phyloP scores from a whole-genome alignment of 2,797 vertebrate genomes.

The Chaenodraco wilsoni region DNA sequence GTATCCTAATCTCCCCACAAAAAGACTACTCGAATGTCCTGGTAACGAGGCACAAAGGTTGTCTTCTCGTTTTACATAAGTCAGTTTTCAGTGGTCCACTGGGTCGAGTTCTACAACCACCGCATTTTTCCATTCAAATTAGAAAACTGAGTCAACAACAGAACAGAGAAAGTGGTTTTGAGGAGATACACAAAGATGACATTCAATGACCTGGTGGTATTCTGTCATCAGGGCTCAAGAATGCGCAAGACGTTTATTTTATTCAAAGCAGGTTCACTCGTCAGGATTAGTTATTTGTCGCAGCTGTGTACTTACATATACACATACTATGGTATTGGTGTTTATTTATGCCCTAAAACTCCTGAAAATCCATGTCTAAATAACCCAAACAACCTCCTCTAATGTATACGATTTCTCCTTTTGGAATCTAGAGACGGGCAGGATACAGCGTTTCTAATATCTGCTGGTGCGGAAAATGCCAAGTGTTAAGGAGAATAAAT shows the following conservation, averaged over 20 bases:
- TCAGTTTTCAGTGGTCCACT: slow-evolving; percentile 7
- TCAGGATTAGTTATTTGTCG: background rate
- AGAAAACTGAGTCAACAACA: slow-evolving; percentile 1
- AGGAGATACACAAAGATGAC: slow-evolving; percentile 19
- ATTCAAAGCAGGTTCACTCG: slow-evolving; percentile 15
- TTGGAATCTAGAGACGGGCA: slow-evolving; percentile 21
- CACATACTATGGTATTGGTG: slow-evolving; percentile 8
- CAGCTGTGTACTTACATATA: slow-evolving; percentile 17
- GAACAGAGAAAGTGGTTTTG: background rate
- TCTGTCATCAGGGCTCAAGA: slow-evolving; percentile 14
- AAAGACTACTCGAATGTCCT: slow-evolving; percentile 42
- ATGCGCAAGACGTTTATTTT: slow-evolving; percentile 9
- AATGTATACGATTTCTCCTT: slow-evolving; percentile 46
- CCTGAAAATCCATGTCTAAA: slow-evolving; percentile 40
- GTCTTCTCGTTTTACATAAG: slow-evolving; percentile 56
- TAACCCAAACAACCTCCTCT: slow-evolving; percentile 40
- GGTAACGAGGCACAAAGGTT: slow-evolving; percentile 47
- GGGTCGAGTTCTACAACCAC: slow-evolving; percentile 23
- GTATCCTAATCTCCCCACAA: slow-evolving; percentile 48
- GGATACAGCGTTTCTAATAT: slow-evolving; percentile 33
- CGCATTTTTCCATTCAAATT: slow-evolving; percentile 34
- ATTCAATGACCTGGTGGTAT: slow-evolving; percentile 19
- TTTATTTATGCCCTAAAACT: slow-evolving; percentile 15
- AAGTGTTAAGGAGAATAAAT: slow-evolving; percentile 54
- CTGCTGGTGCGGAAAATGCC: slow-evolving; percentile 56